These are phyloP conservation scores for Oedothorax gibbosus DNA, from an alignment of 1,140 invertebrate species.

Conservation along the genomic window DNA sequence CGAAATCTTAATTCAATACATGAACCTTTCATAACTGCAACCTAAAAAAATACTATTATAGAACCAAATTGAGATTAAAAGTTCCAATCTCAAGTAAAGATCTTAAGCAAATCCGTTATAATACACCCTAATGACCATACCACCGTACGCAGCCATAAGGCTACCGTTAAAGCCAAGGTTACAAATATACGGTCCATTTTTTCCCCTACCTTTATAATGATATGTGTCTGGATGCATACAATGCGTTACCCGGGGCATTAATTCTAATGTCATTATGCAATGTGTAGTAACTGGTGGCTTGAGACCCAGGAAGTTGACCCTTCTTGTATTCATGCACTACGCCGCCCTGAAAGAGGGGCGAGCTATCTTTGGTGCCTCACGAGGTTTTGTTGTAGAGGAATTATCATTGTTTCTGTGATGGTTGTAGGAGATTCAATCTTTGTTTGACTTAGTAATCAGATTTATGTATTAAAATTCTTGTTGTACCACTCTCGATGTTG, in stretches of 20 bases:
- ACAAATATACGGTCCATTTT: neutral
- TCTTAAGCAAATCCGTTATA: too few species aligned
- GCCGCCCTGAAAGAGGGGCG: neutral
- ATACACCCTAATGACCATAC: too few species aligned
- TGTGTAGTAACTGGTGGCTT: neutral
- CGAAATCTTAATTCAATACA: too few species aligned
- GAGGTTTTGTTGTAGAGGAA: too few species aligned
- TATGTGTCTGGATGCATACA: neutral
- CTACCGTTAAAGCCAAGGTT: too few species aligned
- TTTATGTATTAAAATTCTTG: conserved; percentile 1
- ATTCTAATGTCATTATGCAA: conserved; percentile 21
- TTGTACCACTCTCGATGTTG: neutral
- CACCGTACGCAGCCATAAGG: too few species aligned
- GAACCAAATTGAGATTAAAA: too few species aligned
- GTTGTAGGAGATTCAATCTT: neutral
- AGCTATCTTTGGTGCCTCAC: neutral
- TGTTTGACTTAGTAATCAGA: neutral
- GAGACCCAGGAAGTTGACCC: conserved; percentile 26
- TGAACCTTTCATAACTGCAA: too few species aligned
- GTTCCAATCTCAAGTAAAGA: too few species aligned
- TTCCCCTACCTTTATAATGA: neutral
- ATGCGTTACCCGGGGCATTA: conserved; percentile 11
- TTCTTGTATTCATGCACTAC: neutral
- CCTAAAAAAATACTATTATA: too few species aligned
- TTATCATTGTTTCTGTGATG: neutral